Percentiles rank a stretch among this genome's conserved stretches.
Evolutionary conservation across 2,797 vertebrate genomes (phyloP).

Genomic region (Epinephelus awoara): DNA sequence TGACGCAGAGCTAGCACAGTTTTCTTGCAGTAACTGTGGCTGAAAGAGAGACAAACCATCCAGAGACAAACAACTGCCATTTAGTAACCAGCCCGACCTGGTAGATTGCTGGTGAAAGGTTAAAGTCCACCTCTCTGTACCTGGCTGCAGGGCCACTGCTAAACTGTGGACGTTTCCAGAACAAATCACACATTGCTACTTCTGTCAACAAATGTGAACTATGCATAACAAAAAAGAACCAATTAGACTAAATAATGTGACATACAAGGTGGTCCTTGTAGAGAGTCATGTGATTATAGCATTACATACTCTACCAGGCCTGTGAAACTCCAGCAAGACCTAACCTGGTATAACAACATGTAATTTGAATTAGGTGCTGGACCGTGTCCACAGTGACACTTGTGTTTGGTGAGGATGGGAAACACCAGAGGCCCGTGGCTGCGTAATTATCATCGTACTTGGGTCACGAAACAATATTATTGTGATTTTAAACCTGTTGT

Average conservation of each 20-base stretch:
- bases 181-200: not conserved
- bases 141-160: not conserved
- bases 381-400: too few relatives aligned
- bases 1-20: not conserved
- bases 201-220: not conserved
- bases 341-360: not conserved
- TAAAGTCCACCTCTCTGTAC: constrained; percentile 69
- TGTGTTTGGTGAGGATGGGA: too few relatives aligned
- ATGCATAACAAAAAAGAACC: not conserved
- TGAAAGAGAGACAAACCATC: not conserved
- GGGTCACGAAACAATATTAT: too few relatives aligned
- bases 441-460: too few relatives aligned
- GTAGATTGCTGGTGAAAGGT: constrained; percentile 37
- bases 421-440: too few relatives aligned
- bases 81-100: constrained; percentile 14
- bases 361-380: not conserved
- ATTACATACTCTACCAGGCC: not conserved
- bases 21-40: not conserved
- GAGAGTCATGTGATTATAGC: not conserved
- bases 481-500: too few relatives aligned
- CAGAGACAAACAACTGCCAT: not conserved
- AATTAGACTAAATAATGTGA: not conserved
- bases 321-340: not conserved
- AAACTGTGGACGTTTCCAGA: constrained; percentile 29
- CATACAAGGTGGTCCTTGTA: not conserved